Conservation (phyloP, 2,888 invertebrate species). For the Pristionchus japonicus region DNA sequence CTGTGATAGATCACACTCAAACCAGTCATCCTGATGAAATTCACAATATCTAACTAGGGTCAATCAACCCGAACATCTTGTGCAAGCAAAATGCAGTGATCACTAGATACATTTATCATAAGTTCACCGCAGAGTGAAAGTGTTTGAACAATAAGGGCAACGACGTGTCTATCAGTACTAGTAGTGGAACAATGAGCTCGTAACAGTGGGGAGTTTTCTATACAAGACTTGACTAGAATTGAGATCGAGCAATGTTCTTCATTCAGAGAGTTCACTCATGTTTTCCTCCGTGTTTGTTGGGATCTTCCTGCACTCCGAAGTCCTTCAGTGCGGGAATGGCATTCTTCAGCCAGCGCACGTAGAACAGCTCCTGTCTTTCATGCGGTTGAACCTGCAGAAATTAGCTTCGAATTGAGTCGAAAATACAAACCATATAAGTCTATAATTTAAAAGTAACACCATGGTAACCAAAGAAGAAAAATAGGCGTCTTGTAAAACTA, state of each 20-base stretch:
- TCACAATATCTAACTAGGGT: background rate
- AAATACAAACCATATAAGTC: background rate
- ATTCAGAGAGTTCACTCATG: background rate
- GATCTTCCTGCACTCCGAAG: slow-evolving; percentile 60
- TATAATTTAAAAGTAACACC: no score
- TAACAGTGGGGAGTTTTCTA: background rate
- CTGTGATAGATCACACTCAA: background rate
- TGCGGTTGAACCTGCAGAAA: slow-evolving; percentile 32
- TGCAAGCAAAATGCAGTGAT: no score
- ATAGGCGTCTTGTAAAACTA: slow-evolving; percentile 40
- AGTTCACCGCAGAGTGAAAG: background rate
- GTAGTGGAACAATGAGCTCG: background rate
- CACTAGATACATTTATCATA: slow-evolving; percentile 12
- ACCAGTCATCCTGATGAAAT: background rate
- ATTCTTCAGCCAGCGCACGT: slow-evolving; percentile 68
- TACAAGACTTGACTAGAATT: background rate
- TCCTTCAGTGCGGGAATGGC: slow-evolving; percentile 62
- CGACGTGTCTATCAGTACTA: background rate
- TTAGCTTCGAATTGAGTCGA: background rate
- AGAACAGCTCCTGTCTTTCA: slow-evolving; percentile 68
- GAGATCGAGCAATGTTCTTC: slow-evolving; percentile 23
- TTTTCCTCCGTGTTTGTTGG: slow-evolving; percentile 14
- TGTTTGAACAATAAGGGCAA: background rate
- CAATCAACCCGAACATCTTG: background rate
- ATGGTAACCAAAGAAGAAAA: background rate